A percentile compares a stretch with the other conserved stretches of the same genome.
Conservation (phyloP, 2,888 invertebrate species). For the Rhogogaster chlorosoma region DNA sequence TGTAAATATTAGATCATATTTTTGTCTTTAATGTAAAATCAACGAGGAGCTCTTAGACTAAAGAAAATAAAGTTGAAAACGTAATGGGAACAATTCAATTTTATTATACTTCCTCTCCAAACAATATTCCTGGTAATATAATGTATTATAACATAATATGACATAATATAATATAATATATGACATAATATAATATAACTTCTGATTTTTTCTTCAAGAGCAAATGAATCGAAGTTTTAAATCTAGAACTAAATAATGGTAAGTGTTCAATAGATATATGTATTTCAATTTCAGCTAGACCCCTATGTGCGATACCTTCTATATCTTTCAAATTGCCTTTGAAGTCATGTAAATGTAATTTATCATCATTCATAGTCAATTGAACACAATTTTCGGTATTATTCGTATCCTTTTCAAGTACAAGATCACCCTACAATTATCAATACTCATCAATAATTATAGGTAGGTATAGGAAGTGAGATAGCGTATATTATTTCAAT, state of each 20-base stretch:
- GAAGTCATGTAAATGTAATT: constrained; percentile 14
- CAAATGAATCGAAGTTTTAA: background rate
- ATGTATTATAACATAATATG: background rate
- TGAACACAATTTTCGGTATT: background rate
- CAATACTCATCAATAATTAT: constrained; percentile 6
- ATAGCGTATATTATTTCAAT: background rate
- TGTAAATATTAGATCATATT: constrained; percentile 77
- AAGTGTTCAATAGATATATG: background rate
- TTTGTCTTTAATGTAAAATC: constrained; percentile 76
- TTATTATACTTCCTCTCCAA: background rate
- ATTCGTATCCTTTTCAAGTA: background rate
- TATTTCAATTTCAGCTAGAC: background rate
- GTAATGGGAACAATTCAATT: constrained; percentile 61
- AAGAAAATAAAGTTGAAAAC: constrained; percentile 70
- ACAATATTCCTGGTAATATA: background rate
- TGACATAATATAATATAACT: background rate
- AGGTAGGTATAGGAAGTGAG: background rate
- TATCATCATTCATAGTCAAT: constrained; percentile 36
- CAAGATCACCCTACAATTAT: background rate
- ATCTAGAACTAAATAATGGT: background rate
- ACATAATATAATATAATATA: background rate
- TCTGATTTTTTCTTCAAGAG: background rate
- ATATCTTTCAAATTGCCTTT: constrained; percentile 3
- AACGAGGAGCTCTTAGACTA: constrained; percentile 75
- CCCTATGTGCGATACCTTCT: background rate